Conservation (phyloP, 2,113 vertebrate genomes). For the Sphaerodactylus townsendi region DNA sequence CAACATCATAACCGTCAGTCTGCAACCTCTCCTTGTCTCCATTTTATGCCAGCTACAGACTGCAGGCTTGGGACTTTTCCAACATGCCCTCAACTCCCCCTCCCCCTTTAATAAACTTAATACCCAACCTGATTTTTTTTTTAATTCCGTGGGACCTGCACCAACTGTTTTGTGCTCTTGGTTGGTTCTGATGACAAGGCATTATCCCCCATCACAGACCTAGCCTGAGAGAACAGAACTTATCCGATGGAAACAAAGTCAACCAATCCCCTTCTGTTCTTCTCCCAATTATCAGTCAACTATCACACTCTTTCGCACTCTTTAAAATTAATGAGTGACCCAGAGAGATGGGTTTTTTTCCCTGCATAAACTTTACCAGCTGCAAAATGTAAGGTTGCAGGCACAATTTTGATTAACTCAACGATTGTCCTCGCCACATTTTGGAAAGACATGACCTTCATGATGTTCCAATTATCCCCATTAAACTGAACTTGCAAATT, state of each 20-base stretch:
- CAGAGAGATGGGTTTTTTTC: neutral
- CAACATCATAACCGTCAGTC: too few species aligned
- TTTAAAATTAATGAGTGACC: neutral
- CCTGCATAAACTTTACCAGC: neutral
- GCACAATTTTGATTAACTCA: neutral
- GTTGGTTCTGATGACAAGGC: too few species aligned
- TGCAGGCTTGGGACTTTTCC: too few species aligned
- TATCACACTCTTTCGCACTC: neutral
- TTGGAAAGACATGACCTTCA: neutral
- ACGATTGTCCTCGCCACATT: neutral
- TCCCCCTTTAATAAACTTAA: too few species aligned
- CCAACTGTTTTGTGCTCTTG: too few species aligned
- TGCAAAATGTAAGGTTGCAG: neutral
- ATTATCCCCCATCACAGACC: too few species aligned
- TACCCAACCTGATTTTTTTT: too few species aligned
- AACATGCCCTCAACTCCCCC: too few species aligned
- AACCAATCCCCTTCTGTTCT: neutral
- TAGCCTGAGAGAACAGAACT: neutral
- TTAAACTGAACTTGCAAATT: neutral
- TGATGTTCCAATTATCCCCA: neutral
- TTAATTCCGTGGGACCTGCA: too few species aligned
- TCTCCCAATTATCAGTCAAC: neutral
- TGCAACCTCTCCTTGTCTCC: too few species aligned
- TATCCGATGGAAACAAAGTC: neutral
- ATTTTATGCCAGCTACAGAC: too few species aligned